These are phyloP conservation scores for Apamea anceps DNA, from an alignment of 2,888 invertebrate species.

Conservation along the genomic window DNA sequence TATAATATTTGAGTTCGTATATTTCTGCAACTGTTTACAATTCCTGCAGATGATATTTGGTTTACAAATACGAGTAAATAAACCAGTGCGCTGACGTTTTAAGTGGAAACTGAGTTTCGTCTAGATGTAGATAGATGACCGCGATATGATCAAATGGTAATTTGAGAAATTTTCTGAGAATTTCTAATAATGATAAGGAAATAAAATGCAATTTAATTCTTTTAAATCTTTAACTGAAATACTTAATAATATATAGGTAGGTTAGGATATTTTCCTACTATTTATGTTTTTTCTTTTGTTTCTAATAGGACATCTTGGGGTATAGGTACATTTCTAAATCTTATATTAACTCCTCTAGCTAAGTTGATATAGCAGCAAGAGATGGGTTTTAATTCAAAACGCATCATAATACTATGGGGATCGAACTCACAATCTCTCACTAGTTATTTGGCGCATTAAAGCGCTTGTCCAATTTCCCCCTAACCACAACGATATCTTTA, in stretches of 20 bases:
- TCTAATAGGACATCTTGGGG: background rate
- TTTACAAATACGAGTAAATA: slow-evolving; percentile 50
- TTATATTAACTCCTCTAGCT: background rate
- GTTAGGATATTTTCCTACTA: background rate
- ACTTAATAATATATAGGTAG: background rate
- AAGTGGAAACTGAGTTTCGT: slow-evolving; percentile 42
- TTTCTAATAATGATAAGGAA: background rate
- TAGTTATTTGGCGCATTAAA: background rate
- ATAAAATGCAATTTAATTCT: background rate
- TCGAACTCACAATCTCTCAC: background rate
- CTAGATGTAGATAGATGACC: slow-evolving; percentile 2
- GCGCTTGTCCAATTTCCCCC: background rate
- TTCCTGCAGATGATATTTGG: slow-evolving; percentile 45
- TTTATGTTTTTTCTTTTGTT: background rate
- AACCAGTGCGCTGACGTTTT: slow-evolving; percentile 51
- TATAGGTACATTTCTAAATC: background rate
- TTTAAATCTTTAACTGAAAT: background rate
- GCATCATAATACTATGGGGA: background rate
- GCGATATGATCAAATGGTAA: slow-evolving; percentile 14
- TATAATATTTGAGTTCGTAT: slow-evolving; percentile 1
- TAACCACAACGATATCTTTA: slow-evolving; percentile 2
- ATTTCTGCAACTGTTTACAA: slow-evolving; percentile 20
- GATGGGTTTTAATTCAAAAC: background rate
- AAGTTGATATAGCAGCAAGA: background rate
- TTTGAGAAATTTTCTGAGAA: background rate